Conservation (phyloP, 1,140 invertebrate genomes). For the Tetraneura akinire region DNA sequence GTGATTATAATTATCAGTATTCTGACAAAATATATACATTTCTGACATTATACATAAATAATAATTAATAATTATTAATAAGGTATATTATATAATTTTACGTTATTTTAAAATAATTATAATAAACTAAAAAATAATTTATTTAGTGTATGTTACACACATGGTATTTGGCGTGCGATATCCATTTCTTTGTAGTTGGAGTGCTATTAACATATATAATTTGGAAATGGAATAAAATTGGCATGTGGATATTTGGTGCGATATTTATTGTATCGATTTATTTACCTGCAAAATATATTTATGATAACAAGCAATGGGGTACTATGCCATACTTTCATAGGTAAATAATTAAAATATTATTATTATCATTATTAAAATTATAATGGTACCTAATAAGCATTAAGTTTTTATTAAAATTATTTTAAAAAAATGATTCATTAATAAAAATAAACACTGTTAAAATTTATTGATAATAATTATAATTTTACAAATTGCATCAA, state of each 20-base stretch:
- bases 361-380: no score
- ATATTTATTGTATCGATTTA: constrained; percentile 11
- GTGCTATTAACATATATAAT: constrained; percentile 61
- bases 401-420: no score
- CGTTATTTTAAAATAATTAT: not conserved
- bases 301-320: constrained; percentile 26
- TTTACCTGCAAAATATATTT: constrained; percentile 22
- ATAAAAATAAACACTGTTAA: no score
- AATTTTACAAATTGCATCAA: no score
- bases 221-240: constrained; percentile 43
- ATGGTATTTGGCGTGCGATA: constrained; percentile 70
- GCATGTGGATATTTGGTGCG: not conserved
- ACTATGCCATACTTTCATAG: not conserved
- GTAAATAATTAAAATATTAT: constrained; percentile 2
- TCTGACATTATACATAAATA: no score
- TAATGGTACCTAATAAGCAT: no score
- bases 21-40: no score
- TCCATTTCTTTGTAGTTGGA: constrained; percentile 65
- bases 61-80: no score
- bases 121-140: not conserved
- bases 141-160: constrained; percentile 67
- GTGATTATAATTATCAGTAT: no score
- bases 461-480: no score
- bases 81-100: not conserved
- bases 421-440: no score